These are phyloP conservation scores for Tamias sibiricus DNA, from an alignment of 2,113 vertebrate genomes.

Conservation along the genomic window DNA sequence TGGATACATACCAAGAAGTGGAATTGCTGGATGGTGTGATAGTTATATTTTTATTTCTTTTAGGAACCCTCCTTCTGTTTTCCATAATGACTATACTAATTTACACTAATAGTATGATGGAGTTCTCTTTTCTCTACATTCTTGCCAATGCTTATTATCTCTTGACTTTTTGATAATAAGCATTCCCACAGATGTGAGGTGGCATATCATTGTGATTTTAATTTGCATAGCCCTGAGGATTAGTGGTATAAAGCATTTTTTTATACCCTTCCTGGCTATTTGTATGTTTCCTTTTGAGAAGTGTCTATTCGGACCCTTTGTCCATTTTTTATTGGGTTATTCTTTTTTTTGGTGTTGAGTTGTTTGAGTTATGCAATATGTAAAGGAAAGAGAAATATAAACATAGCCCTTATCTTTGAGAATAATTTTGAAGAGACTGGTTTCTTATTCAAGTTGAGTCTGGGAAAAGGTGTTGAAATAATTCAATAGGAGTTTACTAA, in stretches of 20 bases:
- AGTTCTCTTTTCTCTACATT: not conserved
- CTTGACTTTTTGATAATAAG: not conserved
- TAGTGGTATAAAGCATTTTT: not conserved
- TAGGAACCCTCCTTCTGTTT: not conserved
- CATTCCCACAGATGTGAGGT: not conserved
- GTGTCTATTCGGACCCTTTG: not conserved
- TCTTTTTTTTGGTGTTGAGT: not conserved
- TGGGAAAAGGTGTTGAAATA: not conserved
- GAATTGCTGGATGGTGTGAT: not conserved
- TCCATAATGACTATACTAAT: no score
- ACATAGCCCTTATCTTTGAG: not conserved
- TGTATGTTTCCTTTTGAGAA: not conserved
- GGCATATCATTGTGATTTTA: not conserved
- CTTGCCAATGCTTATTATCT: not conserved
- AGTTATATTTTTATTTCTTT: not conserved
- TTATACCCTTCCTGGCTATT: not conserved
- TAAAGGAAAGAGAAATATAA: not conserved
- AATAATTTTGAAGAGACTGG: not conserved
- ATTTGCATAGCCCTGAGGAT: not conserved
- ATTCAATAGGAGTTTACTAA: not conserved
- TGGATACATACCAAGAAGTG: not conserved
- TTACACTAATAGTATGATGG: not conserved
- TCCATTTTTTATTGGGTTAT: not conserved
- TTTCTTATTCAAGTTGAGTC: not conserved
- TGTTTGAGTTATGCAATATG: not conserved